phyloP scores from a whole-genome alignment of 53 echinoderm and acorn worm genomes.

The Glandiceps talaboti region DNA sequence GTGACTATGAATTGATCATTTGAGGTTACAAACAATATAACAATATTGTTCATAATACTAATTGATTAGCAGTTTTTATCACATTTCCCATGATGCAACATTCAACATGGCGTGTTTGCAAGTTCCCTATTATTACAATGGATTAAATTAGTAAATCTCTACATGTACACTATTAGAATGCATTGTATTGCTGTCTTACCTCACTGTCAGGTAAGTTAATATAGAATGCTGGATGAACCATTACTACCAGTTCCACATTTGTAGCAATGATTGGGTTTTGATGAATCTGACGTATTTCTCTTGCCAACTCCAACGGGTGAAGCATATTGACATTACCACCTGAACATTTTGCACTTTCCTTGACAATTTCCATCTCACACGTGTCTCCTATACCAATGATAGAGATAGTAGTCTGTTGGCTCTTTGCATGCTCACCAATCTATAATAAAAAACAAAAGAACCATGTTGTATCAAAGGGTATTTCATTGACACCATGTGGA shows the following conservation, averaged over 20 bases:
- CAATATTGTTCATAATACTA: too few relatives aligned
- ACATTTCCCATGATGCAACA: too few relatives aligned
- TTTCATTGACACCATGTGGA: background rate
- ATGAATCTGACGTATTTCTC: slow-evolving; percentile 64
- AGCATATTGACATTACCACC: slow-evolving; percentile 82
- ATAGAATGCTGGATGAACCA: slow-evolving; percentile 63
- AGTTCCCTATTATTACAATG: too few relatives aligned
- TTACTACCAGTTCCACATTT: slow-evolving; percentile 59
- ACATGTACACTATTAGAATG: too few relatives aligned
- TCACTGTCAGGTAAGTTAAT: slow-evolving; percentile 35
- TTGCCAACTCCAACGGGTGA: slow-evolving; percentile 83
- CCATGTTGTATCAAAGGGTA: background rate
- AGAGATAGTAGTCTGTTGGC: slow-evolving; percentile 90
- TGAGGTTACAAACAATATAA: too few relatives aligned
- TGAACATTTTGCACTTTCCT: slow-evolving; percentile 63
- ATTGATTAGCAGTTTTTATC: too few relatives aligned
- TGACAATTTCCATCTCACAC: slow-evolving; percentile 54
- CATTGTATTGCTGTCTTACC: too few relatives aligned
- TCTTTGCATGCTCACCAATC: slow-evolving; percentile 75
- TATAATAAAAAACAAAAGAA: too few relatives aligned
- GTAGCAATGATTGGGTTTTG: slow-evolving; percentile 82
- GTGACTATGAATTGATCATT: too few relatives aligned
- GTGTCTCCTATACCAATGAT: slow-evolving; percentile 56
- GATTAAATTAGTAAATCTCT: too few relatives aligned
- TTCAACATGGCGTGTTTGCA: too few relatives aligned